Evolutionary conservation across 2,797 vertebrate species (phyloP), one percentile per base, ranked within the genome.

Genomic region (Gymnoscopelus braueri): DNA sequence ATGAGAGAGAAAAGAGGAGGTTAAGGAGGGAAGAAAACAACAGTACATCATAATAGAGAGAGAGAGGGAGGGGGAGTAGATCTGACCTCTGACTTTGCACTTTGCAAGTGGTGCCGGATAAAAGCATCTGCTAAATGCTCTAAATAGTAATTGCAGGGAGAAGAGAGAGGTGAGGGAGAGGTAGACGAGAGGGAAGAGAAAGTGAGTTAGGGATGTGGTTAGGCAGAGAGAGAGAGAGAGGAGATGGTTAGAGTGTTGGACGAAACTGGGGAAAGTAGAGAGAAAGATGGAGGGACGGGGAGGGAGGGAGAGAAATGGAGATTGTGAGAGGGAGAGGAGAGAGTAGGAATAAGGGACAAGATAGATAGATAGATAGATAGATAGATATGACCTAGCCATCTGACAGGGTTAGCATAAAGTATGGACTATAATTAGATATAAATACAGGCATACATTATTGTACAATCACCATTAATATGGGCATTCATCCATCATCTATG

Each of bases 311-410:
- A 56, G 29, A 74, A 55, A 55, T 29, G 19, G 68, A 80, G 51
- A 58, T 53, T 63, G 54, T 69, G 64, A 54, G 69, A 65, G 56
- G 44, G 51, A 76, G 64, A 50, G 60, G 61, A 57, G 23, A 12
- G 51, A 26, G 23, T n/a, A 19, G 53, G 53, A 24, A 14, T 10
- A 74, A 63, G 51, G 68, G 14, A 3, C 49, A 66, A 59, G 15
- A 52, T 7, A 29, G 26, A 29, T 4, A 35, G 32, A 35, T 6
- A 6, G 32, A 35, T 6, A 5, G 26, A 29, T 29, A 29, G 26
- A 2, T 29, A 29, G 26, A 29, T 13, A 7, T 29, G 26, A 29
- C 26, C 26, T 29, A 29, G 26, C 26, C 19, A 19, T 1, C 19
- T 19, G 19, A 19, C 19, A 19, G 19, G 19, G 29, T 32, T 5